Percentiles rank a stretch among this genome's conserved stretches.
Evolutionary conservation across 2,888 invertebrate genomes (phyloP).

Genomic region (Beris morrisii): DNA sequence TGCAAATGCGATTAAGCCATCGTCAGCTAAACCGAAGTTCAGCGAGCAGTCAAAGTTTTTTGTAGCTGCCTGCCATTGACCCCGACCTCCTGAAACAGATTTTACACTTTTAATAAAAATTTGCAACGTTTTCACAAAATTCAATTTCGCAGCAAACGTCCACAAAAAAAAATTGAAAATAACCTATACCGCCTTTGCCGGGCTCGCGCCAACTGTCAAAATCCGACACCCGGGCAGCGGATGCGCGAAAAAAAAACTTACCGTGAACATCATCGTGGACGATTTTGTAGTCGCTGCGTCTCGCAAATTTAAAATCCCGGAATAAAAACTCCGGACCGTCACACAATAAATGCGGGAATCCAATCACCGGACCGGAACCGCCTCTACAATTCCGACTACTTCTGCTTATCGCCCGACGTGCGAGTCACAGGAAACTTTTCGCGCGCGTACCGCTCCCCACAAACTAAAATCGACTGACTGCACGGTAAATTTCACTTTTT

Average conservation of each 20-base stretch:
- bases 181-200: background rate
- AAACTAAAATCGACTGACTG: too few species aligned
- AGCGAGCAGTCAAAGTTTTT: too few species aligned
- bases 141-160: background rate
- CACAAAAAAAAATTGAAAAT: background rate
- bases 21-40: too few species aligned
- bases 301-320: background rate
- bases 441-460: background rate
- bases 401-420: background rate
- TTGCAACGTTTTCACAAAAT: too few species aligned
- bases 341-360: background rate
- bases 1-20: too few species aligned
- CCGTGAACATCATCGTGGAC: slow-evolving; percentile 58
- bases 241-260: slow-evolving; percentile 46
- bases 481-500: background rate
- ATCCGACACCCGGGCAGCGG: slow-evolving; percentile 3
- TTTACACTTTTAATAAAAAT: too few species aligned
- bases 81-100: too few species aligned
- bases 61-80: too few species aligned
- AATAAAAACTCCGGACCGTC: background rate
- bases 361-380: background rate
- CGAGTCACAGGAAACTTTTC: background rate
- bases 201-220: background rate
- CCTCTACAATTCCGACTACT: background rate
- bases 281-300: background rate